phyloP scores from a whole-genome alignment of 2,888 invertebrate species.

The Tipula unca region DNA sequence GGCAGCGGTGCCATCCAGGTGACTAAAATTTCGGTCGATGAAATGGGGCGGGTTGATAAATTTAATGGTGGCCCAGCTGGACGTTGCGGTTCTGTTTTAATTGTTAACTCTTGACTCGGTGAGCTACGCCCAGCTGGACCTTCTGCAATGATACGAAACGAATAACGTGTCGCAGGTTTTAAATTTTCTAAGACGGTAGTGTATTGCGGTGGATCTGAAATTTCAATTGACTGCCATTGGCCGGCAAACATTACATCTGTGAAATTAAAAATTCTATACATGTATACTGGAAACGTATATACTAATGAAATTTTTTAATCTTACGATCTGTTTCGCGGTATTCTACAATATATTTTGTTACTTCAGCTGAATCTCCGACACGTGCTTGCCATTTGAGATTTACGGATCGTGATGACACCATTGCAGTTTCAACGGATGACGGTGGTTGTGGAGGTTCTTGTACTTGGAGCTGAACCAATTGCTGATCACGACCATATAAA shows the following conservation, averaged over 20 bases:
- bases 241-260: background rate
- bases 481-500: constrained; percentile 62
- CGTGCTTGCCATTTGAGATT: constrained; percentile 69
- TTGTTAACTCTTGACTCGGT: constrained; percentile 53
- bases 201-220: constrained; percentile 55
- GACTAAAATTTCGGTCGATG: constrained; percentile 63
- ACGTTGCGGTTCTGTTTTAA: constrained; percentile 60
- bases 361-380: constrained; percentile 58
- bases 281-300: background rate
- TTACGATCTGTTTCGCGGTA: constrained; percentile 56
- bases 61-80: constrained; percentile 62
- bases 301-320: constrained; percentile 26
- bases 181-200: constrained; percentile 58
- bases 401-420: constrained; percentile 61
- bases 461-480: constrained; percentile 60
- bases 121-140: constrained; percentile 63
- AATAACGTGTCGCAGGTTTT: constrained; percentile 61
- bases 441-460: constrained; percentile 70
- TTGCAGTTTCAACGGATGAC: constrained; percentile 55
- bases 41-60: constrained; percentile 57
- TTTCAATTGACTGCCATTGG: constrained; percentile 58
- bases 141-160: constrained; percentile 62
- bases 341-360: constrained; percentile 60
- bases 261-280: background rate
- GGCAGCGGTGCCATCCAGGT: constrained; percentile 64